phyloP scores from a whole-genome alignment of 2,888 invertebrate genomes.

The Holacanthella duospinosa region DNA sequence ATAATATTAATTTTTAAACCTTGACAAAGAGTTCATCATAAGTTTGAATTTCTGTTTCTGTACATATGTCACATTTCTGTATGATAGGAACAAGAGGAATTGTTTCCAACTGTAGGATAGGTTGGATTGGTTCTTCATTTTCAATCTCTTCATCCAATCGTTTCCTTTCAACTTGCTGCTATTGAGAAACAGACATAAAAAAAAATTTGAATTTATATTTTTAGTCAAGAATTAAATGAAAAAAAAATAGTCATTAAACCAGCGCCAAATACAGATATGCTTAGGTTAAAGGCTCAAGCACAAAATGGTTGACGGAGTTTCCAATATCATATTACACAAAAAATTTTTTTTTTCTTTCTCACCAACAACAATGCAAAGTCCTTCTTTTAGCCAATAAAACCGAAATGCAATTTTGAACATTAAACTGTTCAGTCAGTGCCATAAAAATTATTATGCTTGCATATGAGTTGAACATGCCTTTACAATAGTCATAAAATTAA shows the following conservation, averaged over 20 bases:
- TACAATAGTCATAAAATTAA: neutral
- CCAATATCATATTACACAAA: neutral
- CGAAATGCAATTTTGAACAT: neutral
- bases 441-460: slow-evolving; percentile 1
- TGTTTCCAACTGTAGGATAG: neutral
- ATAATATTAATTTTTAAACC: no score
- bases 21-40: slow-evolving; percentile 6
- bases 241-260: slow-evolving; percentile 3
- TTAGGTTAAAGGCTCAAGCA: neutral
- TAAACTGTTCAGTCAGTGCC: neutral
- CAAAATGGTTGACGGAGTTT: neutral
- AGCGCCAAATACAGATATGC: neutral
- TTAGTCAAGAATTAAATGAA: neutral
- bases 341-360: neutral
- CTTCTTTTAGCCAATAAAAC: neutral
- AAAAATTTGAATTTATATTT: neutral
- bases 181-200: slow-evolving; percentile 8
- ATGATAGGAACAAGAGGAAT: neutral
- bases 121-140: no score
- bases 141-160: neutral
- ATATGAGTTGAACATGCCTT: neutral
- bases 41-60: neutral
- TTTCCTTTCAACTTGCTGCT: neutral
- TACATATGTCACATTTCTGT: neutral
- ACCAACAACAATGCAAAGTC: neutral